Base-by-base conservation (phyloP, 2,113 vertebrate species). In the Prietella phreatophila region DNA sequence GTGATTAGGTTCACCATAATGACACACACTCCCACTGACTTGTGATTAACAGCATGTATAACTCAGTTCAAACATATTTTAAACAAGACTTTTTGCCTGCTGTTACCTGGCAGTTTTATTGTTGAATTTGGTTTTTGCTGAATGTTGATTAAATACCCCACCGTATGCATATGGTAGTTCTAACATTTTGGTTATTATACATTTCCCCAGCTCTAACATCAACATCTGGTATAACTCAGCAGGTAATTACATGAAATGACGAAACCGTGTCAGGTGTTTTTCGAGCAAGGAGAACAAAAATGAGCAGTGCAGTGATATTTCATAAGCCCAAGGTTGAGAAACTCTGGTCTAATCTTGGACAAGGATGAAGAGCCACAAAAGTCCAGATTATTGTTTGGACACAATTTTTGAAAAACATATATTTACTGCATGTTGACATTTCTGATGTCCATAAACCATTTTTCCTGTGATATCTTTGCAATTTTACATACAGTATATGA, bases 1-100 rank as follows among this genome's bases (percentile, higher is more conserved):
- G 78, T 92, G 93, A 91, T 92, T 87, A 91, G 81, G 90, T 89
- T 89, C 93, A 88, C 88, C 93, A 91, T 94, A 94, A 93, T 94
- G 92, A 91, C 93, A 93, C 92, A 92, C 94, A 94, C 94, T 94
- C 93, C 94, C 61, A 50, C 88, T 93, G 93, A 94, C 93, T 94
- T 94, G 94, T 94, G 93, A 92, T 93, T 93, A 94, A 92, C 92
- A 91, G 91, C 91, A 91, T 93, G 92, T 92, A 91, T 93, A 93
- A 92, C 90, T 91, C 92, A 92, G 91, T 82, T 82, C 20, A 60
- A 82, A 82, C 50, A 80, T 36, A 92, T 95, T 94, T 92, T 22
- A 60, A 30, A 39, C 79, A 58, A 92, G 39, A 65, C 58, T 79
- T 79, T 86, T 50, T 15, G 17, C 20, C 47, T 53, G 19, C 47